Conservation (phyloP, 2,113 vertebrate species). For the Gopherus evgoodei region DNA sequence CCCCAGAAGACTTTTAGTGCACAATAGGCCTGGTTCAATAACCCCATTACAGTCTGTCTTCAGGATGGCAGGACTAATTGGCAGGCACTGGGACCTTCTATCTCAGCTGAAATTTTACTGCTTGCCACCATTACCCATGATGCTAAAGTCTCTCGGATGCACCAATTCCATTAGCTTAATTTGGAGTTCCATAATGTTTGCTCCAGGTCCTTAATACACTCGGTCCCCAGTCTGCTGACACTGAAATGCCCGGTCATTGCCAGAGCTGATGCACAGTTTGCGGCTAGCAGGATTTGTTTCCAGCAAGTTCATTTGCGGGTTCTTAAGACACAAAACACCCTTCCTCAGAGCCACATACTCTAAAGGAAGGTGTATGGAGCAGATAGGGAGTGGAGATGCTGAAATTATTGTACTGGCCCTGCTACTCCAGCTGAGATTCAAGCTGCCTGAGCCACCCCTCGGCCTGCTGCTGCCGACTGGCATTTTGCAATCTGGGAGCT, state of each 20-base stretch:
- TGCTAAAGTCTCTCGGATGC: neutral
- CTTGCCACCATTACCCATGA: constrained; percentile 51
- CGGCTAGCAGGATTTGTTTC: constrained; percentile 43
- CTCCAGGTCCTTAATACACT: neutral
- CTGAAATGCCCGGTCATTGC: neutral
- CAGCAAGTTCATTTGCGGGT: neutral
- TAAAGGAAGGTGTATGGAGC: neutral
- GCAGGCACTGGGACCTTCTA: constrained; percentile 40
- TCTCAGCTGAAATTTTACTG: constrained; percentile 68
- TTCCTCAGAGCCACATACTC: neutral
- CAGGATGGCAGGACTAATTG: constrained; percentile 71
- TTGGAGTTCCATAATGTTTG: constrained; percentile 5
- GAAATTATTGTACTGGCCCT: neutral
- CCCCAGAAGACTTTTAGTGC: constrained; percentile 18
- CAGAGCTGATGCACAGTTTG: neutral
- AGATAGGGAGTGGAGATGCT: neutral
- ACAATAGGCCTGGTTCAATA: constrained; percentile 48
- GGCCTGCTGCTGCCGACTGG: neutral
- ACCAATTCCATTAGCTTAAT: constrained; percentile 2
- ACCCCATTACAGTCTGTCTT: constrained; percentile 65
- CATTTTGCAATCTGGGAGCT: neutral
- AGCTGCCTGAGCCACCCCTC: neutral
- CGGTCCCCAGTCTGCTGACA: constrained; percentile 27
- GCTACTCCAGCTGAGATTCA: neutral
- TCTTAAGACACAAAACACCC: accelerated